These are phyloP conservation scores for Polypedilum pembai DNA, from an alignment of 1,140 invertebrate species.

Conservation along the genomic window DNA sequence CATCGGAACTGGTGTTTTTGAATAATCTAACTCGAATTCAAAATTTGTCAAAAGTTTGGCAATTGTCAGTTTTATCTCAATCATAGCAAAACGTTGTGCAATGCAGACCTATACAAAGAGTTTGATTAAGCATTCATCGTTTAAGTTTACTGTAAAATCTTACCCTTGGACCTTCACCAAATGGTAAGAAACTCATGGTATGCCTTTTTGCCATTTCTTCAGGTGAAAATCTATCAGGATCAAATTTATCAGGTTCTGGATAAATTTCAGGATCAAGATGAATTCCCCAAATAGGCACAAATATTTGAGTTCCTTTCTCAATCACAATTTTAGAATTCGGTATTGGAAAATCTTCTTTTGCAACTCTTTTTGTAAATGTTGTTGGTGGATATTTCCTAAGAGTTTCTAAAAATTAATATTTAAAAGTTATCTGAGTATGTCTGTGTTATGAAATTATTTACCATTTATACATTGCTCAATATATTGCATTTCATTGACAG, in stretches of 20 bases:
- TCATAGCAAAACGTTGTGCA: conserved; percentile 44
- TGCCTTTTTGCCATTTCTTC: conserved; percentile 46
- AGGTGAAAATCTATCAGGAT: conserved; percentile 53
- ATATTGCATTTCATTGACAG: conserved; percentile 40
- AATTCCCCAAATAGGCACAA: conserved; percentile 48
- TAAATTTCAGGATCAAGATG: conserved; percentile 49
- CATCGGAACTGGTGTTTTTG: conserved; percentile 26
- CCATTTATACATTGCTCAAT: conserved; percentile 40
- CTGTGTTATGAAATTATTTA: background rate
- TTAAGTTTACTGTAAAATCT: conserved; percentile 45
- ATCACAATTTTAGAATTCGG: conserved; percentile 39
- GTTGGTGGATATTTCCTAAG: conserved; percentile 45
- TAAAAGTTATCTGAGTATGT: conserved; percentile 16
- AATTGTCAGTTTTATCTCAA: conserved; percentile 41
- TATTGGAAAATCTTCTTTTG: conserved; percentile 39
- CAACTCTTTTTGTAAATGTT: conserved; percentile 34
- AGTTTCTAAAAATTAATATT: conserved; percentile 41
- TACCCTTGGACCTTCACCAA: conserved; percentile 61
- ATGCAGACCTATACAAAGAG: conserved; percentile 31
- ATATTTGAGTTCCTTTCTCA: conserved; percentile 44
- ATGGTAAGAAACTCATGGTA: conserved; percentile 55
- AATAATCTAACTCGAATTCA: background rate
- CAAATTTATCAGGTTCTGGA: conserved; percentile 50
- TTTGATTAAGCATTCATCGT: too few relatives aligned
- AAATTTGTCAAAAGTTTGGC: conserved; percentile 33